These are phyloP conservation scores for Streptopelia turtur DNA, from an alignment of 2,797 vertebrate species.

Conservation along the genomic window DNA sequence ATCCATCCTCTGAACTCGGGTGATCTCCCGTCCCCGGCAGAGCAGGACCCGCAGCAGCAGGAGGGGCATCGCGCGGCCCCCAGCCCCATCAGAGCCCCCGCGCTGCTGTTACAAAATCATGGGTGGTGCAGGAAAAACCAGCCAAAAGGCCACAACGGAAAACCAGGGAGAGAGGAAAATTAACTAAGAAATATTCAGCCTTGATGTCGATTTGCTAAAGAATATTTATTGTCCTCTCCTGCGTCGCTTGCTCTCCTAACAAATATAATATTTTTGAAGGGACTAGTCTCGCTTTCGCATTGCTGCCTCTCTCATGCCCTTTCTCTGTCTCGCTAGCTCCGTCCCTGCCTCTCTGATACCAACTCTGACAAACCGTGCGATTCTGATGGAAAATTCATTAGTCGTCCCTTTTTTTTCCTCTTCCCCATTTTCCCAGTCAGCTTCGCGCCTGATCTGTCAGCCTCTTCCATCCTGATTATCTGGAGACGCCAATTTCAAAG, in stretches of 20 bases:
- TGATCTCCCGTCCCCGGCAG: background rate
- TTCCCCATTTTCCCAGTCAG: conserved; percentile 82
- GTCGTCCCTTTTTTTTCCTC: conserved; percentile 70
- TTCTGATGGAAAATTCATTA: conserved; percentile 85
- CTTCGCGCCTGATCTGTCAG: conserved; percentile 92
- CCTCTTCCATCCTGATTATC: conserved; percentile 99
- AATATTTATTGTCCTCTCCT: conserved; percentile 42
- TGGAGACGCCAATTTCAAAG: conserved; percentile 99
- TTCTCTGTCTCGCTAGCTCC: conserved; percentile 67
- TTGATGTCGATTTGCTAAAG: conserved; percentile 2
- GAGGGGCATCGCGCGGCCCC: background rate
- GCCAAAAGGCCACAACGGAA: background rate
- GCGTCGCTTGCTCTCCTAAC: conserved; percentile 64
- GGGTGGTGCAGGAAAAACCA: background rate
- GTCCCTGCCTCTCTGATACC: conserved; percentile 72
- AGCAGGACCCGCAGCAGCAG: background rate
- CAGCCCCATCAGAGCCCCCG: background rate
- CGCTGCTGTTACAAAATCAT: background rate
- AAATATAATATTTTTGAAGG: conserved; percentile 68
- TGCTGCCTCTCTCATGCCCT: conserved; percentile 39
- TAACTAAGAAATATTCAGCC: conserved; percentile 28
- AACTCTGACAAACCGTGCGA: conserved; percentile 76
- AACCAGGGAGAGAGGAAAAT: conserved; percentile 34
- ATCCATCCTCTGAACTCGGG: background rate
- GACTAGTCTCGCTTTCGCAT: background rate